Percentiles rank a stretch among this genome's conserved stretches.
Conservation (phyloP, 2,797 vertebrate species). For the Melanotaenia nigrans region DNA sequence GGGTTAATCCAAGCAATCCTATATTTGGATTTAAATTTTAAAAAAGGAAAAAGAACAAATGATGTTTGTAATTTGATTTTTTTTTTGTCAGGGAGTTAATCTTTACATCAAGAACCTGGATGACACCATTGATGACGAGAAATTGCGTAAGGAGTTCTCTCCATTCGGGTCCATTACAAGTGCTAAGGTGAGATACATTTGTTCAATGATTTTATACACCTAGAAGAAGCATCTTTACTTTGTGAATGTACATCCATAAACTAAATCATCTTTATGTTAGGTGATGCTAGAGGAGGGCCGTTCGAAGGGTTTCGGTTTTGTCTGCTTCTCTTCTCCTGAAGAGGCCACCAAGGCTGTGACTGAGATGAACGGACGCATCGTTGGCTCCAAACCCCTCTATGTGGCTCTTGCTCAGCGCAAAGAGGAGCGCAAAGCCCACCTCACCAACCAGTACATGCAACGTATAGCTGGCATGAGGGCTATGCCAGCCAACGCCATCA, state of each 20-base stretch:
- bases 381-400: conserved; percentile 97
- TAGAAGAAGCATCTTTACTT: neutral
- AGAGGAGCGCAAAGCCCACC: conserved; percentile 97
- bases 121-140: conserved; percentile 98
- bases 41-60: neutral
- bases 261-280: conserved; percentile 68
- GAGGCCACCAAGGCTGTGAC: conserved; percentile 99
- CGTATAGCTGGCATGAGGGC: conserved; percentile 98
- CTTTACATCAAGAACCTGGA: conserved; percentile 99
- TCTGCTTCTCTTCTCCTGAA: conserved; percentile 99
- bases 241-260: neutral
- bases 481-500: conserved; percentile 96
- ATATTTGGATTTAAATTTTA: neutral
- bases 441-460: conserved; percentile 99
- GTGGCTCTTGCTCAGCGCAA: conserved; percentile 97
- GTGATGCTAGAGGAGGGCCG: conserved; percentile 98
- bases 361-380: conserved; percentile 99
- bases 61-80: neutral
- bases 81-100: conserved; percentile 91
- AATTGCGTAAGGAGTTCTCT: conserved; percentile 96
- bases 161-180: conserved; percentile 98
- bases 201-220: neutral
- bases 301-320: conserved; percentile 98
- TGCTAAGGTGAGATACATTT: conserved; percentile 86
- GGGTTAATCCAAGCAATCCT: no score